These are phyloP conservation scores for Halyomorpha halys DNA, from an alignment of 1,140 invertebrate species.

Conservation along the genomic window DNA sequence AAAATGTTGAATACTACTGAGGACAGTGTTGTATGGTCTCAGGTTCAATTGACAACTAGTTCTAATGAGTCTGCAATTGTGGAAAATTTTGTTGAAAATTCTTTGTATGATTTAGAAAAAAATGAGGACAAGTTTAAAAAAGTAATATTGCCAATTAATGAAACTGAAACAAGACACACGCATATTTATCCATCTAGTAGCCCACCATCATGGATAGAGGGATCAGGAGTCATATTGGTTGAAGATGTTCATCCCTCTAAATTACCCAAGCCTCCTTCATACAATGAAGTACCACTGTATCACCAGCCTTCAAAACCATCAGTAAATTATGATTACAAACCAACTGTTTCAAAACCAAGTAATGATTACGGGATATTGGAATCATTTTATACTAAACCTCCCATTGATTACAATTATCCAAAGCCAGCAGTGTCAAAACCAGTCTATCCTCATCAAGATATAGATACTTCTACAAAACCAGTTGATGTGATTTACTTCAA, in stretches of 20 bases:
- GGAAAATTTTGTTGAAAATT: slow-evolving; percentile 27
- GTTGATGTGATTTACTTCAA: background rate
- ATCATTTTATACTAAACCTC: too few relatives aligned
- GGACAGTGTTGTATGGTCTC: slow-evolving; percentile 18
- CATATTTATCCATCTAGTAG: slow-evolving; percentile 18
- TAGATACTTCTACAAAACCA: background rate
- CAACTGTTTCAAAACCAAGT: background rate
- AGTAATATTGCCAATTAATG: slow-evolving; percentile 24
- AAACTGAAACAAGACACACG: slow-evolving; percentile 19
- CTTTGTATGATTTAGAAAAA: slow-evolving; percentile 23
- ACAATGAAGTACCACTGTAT: slow-evolving; percentile 6
- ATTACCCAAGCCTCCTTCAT: slow-evolving; percentile 27
- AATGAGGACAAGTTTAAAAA: slow-evolving; percentile 26
- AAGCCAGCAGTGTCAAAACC: slow-evolving; percentile 1
- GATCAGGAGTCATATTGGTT: slow-evolving; percentile 25
- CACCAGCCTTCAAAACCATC: background rate
- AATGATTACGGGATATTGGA: background rate
- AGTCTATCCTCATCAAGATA: too few relatives aligned
- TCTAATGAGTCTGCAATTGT: slow-evolving; percentile 24
- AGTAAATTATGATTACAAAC: slow-evolving; percentile 13
- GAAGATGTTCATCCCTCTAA: slow-evolving; percentile 28
- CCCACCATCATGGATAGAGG: slow-evolving; percentile 13
- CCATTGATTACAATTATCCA: background rate
- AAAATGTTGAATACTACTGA: background rate
- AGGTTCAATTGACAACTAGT: slow-evolving; percentile 15